A percentile compares a stretch with the other conserved stretches of the same genome.
Conservation (phyloP, 2,113 vertebrate genomes). For the Colistium nudipinnis region DNA sequence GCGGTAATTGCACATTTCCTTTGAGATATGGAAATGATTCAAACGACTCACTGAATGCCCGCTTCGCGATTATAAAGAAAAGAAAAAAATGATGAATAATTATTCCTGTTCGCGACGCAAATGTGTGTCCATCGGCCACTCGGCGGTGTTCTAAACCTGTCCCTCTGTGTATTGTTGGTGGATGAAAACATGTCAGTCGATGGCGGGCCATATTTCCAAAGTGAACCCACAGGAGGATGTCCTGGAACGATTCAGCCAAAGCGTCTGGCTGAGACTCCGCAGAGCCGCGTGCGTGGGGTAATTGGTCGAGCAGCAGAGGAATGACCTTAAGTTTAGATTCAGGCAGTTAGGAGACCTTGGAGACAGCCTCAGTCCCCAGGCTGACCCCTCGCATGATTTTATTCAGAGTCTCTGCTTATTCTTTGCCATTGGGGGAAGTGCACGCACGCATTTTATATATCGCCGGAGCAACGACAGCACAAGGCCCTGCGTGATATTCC, state of each 20-base stretch:
- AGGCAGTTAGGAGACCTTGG: slow-evolving; percentile 74
- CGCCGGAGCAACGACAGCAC: slow-evolving; percentile 38
- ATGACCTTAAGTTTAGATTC: slow-evolving; percentile 75
- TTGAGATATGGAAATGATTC: slow-evolving; percentile 67
- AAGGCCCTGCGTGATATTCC: slow-evolving; percentile 23
- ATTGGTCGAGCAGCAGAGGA: slow-evolving; percentile 74
- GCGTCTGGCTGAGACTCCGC: slow-evolving; percentile 69
- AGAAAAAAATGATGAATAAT: not conserved
- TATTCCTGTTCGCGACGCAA: slow-evolving; percentile 9
- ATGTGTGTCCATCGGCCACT: slow-evolving; percentile 47
- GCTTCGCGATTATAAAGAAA: slow-evolving; percentile 14
- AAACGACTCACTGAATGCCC: slow-evolving; percentile 35
- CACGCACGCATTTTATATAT: slow-evolving; percentile 22
- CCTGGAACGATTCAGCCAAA: slow-evolving; percentile 69
- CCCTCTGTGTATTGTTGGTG: slow-evolving; percentile 56
- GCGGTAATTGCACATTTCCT: slow-evolving; percentile 64
- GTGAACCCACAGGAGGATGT: slow-evolving; percentile 75
- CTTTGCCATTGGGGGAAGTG: slow-evolving; percentile 26
- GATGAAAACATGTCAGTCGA: slow-evolving; percentile 65
- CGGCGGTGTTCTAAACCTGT: slow-evolving; percentile 57
- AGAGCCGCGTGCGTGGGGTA: slow-evolving; percentile 70
- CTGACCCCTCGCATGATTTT: slow-evolving; percentile 64
- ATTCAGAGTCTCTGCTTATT: slow-evolving; percentile 44
- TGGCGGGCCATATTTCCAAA: slow-evolving; percentile 69
- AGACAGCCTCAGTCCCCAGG: slow-evolving; percentile 62